phyloP scores from a whole-genome alignment of 2,888 invertebrate species.

The Halocaridina rubra region DNA sequence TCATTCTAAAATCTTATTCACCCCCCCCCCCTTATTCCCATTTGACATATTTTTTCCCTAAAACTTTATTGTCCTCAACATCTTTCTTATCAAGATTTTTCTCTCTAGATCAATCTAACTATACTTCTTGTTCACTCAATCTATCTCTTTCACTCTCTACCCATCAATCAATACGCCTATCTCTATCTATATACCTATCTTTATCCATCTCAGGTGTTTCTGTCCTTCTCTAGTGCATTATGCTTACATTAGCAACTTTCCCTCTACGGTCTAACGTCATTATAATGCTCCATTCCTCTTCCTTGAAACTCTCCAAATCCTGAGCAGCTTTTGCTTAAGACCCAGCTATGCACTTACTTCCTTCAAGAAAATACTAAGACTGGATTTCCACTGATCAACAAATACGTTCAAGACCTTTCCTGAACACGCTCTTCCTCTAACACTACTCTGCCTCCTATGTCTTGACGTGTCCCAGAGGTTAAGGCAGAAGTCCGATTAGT shows the following conservation, averaged over 20 bases:
- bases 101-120: not conserved
- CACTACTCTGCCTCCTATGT: not conserved
- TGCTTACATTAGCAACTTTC: slow-evolving; percentile 47
- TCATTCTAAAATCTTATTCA: too few relatives aligned
- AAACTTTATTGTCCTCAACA: too few relatives aligned
- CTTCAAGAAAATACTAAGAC: not conserved
- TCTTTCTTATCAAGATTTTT: too few relatives aligned
- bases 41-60: too few relatives aligned
- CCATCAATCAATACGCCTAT: not conserved
- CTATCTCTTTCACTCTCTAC: not conserved
- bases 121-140: not conserved
- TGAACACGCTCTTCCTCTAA: not conserved
- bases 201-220: not conserved
- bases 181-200: not conserved
- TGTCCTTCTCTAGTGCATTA: slow-evolving; percentile 19
- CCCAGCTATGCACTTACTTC: not conserved
- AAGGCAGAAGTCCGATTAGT: slow-evolving; percentile 31
- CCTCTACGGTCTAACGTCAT: slow-evolving; percentile 20
- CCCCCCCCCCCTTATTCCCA: too few relatives aligned
- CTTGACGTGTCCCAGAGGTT: slow-evolving; percentile 7
- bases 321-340: not conserved
- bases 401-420: not conserved
- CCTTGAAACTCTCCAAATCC: not conserved
- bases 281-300: not conserved
- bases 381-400: not conserved